A percentile compares a stretch with the other conserved stretches of the same genome.
Evolutionary conservation across 1,140 invertebrate species (phyloP).

Genomic region (Thalassaphorura encarpata): DNA sequence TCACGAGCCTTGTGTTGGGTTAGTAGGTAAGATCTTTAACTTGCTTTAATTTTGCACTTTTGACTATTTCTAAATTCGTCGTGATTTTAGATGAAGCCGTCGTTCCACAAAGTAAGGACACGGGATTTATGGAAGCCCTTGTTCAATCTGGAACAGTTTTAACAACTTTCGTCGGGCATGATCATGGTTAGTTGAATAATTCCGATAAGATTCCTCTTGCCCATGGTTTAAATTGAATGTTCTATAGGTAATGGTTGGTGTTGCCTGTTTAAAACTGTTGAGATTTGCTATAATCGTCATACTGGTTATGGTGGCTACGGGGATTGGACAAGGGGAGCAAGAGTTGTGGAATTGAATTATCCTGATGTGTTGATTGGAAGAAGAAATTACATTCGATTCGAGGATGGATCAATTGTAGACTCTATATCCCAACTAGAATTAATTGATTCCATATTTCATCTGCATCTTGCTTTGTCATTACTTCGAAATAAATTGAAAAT

Average conservation of each 20-base stretch:
- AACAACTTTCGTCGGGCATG: conserved; percentile 8
- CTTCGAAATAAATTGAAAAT: too few species aligned
- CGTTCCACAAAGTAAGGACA: conserved; percentile 8
- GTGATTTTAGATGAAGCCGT: conserved; percentile 9
- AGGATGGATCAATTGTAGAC: conserved; percentile 2
- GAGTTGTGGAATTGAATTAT: neutral
- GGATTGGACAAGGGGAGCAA: conserved; percentile 2
- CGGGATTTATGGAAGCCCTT: conserved; percentile 11
- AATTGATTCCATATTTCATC: too few species aligned
- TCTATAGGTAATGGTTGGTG: conserved; percentile 9
- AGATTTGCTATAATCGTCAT: conserved; percentile 14
- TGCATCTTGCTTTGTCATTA: too few species aligned
- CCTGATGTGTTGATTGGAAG: neutral
- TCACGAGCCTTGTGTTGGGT: conserved; percentile 4
- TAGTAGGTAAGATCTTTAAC: conserved; percentile 6
- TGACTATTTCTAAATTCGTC: neutral
- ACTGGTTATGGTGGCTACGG: conserved; percentile 15
- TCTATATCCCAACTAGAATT: neutral
- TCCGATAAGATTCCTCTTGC: neutral
- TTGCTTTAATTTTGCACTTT: neutral
- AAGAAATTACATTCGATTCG: neutral
- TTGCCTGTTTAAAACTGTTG: neutral
- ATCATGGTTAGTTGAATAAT: too few species aligned
- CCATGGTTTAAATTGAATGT: too few species aligned
- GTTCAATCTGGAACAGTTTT: conserved; percentile 7